A percentile compares a stretch with the other conserved stretches of the same genome.
Conservation (phyloP, 2,888 invertebrate genomes). For the Tetragonisca angustula region DNA sequence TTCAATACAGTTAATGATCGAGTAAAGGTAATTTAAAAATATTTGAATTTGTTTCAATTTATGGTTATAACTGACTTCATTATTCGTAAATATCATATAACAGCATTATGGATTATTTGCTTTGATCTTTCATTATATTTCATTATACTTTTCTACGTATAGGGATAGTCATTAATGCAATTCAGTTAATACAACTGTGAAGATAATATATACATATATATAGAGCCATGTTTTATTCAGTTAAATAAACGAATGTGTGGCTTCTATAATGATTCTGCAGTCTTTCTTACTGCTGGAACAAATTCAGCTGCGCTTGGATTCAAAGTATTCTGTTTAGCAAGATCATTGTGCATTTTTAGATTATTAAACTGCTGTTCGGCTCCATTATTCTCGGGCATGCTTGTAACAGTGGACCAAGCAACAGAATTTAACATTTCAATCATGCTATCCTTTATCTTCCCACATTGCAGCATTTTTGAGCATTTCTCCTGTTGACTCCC, state of each 20-base stretch:
- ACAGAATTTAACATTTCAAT: conserved; percentile 80
- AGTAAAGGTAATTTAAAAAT: conserved; percentile 90
- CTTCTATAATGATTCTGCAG: conserved; percentile 81
- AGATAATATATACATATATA: conserved; percentile 52
- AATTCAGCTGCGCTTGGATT: conserved; percentile 95
- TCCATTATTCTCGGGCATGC: conserved; percentile 75
- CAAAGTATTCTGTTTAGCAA: conserved; percentile 87
- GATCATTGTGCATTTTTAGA: conserved; percentile 81
- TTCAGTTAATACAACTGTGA: conserved; percentile 71
- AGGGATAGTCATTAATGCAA: conserved; percentile 73
- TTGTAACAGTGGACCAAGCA: conserved; percentile 80
- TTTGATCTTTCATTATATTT: no score
- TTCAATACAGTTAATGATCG: conserved; percentile 97
- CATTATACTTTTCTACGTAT: conserved; percentile 71
- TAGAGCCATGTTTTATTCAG: conserved; percentile 70
- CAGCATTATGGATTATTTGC: conserved; percentile 63
- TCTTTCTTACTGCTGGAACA: conserved; percentile 85
- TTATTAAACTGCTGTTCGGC: conserved; percentile 80
- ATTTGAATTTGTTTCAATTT: conserved; percentile 60
- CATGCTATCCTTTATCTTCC: conserved; percentile 87
- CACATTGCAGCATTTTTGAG: conserved; percentile 93
- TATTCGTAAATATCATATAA: conserved; percentile 65
- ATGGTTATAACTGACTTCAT: conserved; percentile 68
- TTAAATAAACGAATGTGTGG: conserved; percentile 65
- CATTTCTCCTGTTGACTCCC: conserved; percentile 95